Evolutionary conservation across 2,888 invertebrate genomes (phyloP).

Genomic region (Alsophila aescularia): DNA sequence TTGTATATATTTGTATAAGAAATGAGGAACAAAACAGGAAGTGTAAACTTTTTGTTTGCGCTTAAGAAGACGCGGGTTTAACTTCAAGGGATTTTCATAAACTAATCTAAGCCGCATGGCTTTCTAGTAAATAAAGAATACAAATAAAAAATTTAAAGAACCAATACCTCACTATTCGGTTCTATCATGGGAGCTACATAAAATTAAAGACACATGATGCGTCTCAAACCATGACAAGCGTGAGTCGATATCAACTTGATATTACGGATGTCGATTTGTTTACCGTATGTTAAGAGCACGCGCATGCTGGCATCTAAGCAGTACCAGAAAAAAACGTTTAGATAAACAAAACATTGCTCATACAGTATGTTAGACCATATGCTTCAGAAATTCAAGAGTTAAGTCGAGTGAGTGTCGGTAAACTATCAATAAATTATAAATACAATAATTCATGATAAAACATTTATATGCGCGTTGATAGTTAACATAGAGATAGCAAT

Average conservation of each 20-base stretch:
- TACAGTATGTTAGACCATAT: constrained; percentile 13
- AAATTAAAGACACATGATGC: constrained; percentile 7
- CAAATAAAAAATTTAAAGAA: not conserved
- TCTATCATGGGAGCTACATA: not conserved
- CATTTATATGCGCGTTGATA: constrained; percentile 51
- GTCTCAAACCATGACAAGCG: constrained; percentile 40
- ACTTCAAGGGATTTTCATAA: constrained; percentile 6
- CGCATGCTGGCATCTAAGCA: constrained; percentile 23
- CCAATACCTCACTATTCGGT: not conserved
- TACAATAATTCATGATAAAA: constrained; percentile 52
- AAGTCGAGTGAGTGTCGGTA: constrained; percentile 47
- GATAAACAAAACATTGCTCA: not conserved
- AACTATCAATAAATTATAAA: constrained; percentile 42
- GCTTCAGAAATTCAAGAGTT: constrained; percentile 38
- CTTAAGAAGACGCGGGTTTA: constrained; percentile 17
- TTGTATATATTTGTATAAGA: constrained; percentile 77
- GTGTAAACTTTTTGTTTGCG: constrained; percentile 58
- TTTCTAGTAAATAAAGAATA: not conserved
- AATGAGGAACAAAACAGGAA: constrained; percentile 69
- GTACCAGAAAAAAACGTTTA: constrained; percentile 2
- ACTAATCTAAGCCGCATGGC: not conserved
- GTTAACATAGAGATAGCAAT: constrained; percentile 69
- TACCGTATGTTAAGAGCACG: constrained; percentile 44
- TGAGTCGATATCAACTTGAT: constrained; percentile 39
- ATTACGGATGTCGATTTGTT: constrained; percentile 42